Conservation (phyloP, 2,113 vertebrate species). For the Anser cygnoides region DNA sequence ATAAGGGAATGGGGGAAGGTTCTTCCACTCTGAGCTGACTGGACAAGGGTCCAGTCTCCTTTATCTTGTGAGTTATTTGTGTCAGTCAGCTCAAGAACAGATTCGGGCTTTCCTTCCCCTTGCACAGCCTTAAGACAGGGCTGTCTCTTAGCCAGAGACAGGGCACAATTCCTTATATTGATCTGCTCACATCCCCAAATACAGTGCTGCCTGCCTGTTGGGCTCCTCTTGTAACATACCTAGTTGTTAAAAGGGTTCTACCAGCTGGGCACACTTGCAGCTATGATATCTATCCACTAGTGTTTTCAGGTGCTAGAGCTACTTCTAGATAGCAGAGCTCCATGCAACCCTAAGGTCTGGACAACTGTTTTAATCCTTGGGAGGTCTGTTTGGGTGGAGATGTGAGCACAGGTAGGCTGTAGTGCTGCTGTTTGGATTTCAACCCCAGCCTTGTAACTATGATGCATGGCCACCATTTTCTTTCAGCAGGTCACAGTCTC, state of each 20-base stretch:
- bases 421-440: background rate
- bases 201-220: background rate
- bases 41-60: background rate
- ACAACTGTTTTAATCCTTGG: background rate
- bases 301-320: background rate
- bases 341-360: background rate
- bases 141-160: background rate
- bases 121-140: background rate
- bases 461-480: background rate
- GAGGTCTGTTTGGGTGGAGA: background rate
- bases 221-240: background rate
- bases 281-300: background rate
- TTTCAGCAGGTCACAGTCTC: slow-evolving; percentile 3
- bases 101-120: background rate
- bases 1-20: background rate
- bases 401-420: too few relatives aligned
- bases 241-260: background rate
- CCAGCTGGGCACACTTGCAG: background rate
- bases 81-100: background rate
- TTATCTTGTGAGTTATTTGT: background rate
- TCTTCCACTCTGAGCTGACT: background rate
- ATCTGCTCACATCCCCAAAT: background rate
- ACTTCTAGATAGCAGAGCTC: background rate
- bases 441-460: background rate
- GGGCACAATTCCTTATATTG: background rate